phyloP scores from a whole-genome alignment of 2,888 invertebrate species.

The Nephrotoma guestfalica region DNA sequence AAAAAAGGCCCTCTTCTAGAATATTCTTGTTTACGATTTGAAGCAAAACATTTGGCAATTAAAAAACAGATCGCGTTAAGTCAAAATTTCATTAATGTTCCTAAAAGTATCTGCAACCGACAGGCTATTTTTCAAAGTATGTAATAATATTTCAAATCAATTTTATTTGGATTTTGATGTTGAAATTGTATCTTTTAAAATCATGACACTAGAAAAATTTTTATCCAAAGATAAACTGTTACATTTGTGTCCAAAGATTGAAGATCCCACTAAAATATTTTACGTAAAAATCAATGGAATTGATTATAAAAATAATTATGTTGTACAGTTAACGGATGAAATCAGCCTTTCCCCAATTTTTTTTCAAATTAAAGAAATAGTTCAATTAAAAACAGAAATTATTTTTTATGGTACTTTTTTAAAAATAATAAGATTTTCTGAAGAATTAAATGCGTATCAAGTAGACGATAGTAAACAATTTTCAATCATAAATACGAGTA shows the following conservation, averaged over 20 bases:
- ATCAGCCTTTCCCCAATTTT: not conserved
- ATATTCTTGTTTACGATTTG: not conserved
- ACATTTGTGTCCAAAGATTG: not conserved
- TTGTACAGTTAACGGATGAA: not conserved
- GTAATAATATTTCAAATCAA: not conserved
- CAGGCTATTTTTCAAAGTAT: not conserved
- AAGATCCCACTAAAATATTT: not conserved
- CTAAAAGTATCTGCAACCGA: not conserved
- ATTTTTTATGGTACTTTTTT: not conserved
- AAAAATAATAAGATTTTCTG: not conserved
- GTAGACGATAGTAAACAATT: not conserved
- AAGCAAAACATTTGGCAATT: not conserved
- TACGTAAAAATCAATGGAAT: not conserved
- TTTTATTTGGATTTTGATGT: not conserved
- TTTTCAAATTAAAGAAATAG: no score
- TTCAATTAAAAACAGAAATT: not conserved
- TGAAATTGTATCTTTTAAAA: not conserved
- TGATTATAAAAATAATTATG: not conserved
- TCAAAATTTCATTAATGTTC: not conserved
- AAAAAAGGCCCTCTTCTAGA: not conserved
- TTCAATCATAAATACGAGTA: not conserved
- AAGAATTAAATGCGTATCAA: not conserved
- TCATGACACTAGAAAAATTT: no score
- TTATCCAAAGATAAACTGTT: no score
- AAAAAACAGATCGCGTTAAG: not conserved